These are phyloP conservation scores for Erythrolamprus reginae DNA, from an alignment of 2,113 vertebrate species.

Conservation along the genomic window DNA sequence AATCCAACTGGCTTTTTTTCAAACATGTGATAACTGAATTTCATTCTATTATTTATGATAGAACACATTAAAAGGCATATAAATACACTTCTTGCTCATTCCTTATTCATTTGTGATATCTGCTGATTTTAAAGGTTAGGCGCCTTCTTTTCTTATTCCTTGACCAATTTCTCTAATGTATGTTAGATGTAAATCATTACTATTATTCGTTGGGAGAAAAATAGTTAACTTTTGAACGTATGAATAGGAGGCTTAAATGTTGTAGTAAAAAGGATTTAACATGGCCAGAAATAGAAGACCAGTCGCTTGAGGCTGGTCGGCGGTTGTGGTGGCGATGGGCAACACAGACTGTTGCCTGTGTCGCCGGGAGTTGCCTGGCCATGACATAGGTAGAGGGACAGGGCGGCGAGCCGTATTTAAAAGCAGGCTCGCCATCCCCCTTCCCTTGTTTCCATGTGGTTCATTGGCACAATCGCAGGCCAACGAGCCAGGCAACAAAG, in stretches of 20 bases:
- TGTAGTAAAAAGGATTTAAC: not conserved
- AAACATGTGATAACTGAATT: conserved; percentile 54
- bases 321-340: no score
- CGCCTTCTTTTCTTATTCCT: not conserved
- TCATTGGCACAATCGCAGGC: no score
- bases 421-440: no score
- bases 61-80: conserved; percentile 14
- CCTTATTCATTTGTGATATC: conserved; percentile 28
- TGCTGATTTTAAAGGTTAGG: not conserved
- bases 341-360: no score
- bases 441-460: no score
- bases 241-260: not conserved
- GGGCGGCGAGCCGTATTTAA: no score
- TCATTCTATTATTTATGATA: conserved; percentile 55
- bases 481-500: no score
- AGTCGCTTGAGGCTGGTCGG: no score
- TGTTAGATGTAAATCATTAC: not conserved
- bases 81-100: conserved; percentile 1
- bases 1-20: conserved; percentile 48
- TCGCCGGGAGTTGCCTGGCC: no score
- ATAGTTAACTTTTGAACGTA: not conserved
- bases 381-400: no score
- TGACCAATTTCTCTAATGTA: not conserved
- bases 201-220: not conserved
- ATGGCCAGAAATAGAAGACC: no score